These are phyloP conservation scores for Cavia aperea DNA, from an alignment of 2,113 vertebrate genomes.

Conservation along the genomic window DNA sequence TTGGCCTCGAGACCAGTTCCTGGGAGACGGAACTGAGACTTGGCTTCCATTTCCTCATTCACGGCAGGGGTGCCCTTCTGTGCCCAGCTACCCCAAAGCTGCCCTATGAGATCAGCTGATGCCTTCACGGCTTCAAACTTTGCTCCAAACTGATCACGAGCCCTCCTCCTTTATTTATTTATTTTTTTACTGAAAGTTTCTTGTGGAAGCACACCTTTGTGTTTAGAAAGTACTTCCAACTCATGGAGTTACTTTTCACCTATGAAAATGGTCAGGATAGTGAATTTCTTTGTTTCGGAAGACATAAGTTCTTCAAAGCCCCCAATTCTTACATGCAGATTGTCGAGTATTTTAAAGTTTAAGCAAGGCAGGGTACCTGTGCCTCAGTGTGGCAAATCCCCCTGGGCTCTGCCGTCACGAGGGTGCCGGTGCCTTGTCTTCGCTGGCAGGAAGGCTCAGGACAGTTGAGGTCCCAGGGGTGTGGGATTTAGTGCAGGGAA, in stretches of 20 bases:
- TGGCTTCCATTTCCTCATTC: neutral
- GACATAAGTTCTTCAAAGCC: neutral
- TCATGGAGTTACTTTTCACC: neutral
- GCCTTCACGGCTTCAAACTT: neutral
- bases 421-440: neutral
- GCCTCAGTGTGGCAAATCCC: neutral
- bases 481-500: neutral
- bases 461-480: neutral
- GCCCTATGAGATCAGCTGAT: too few species aligned
- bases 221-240: neutral
- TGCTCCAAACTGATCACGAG: neutral
- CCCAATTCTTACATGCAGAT: neutral
- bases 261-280: constrained; percentile 15
- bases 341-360: neutral
- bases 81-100: fast-evolving
- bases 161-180: neutral
- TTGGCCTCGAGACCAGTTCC: neutral
- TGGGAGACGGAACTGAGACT: neutral
- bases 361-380: constrained; percentile 7
- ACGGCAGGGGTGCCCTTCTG: fast-evolving
- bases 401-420: neutral
- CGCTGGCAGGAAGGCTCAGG: neutral
- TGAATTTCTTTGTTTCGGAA: neutral
- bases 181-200: neutral
- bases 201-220: neutral